Evolutionary conservation across 2,888 invertebrate genomes (phyloP).

Genomic region (Disparrhopalites patrizii): DNA sequence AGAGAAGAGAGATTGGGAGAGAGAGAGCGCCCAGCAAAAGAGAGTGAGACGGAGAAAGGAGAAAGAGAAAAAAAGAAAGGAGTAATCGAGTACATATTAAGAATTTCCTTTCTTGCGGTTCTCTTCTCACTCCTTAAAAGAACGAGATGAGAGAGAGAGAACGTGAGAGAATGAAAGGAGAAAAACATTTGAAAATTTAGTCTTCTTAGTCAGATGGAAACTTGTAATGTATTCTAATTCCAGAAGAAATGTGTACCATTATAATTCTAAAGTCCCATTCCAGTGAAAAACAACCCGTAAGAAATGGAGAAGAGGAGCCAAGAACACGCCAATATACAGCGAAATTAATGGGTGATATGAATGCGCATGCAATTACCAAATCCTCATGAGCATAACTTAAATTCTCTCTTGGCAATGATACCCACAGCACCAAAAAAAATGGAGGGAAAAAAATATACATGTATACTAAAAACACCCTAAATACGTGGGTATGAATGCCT

Average conservation of each 20-base stretch:
- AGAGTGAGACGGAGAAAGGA: no score
- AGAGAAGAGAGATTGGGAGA: no score
- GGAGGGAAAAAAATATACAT: slow-evolving; percentile 14
- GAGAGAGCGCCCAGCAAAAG: no score
- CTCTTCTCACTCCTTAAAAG: no score
- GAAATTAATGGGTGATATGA: slow-evolving; percentile 48
- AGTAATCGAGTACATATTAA: slow-evolving; percentile 9
- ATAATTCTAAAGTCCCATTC: slow-evolving; percentile 44
- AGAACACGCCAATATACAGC: slow-evolving; percentile 33
- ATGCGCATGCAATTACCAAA: slow-evolving; percentile 48
- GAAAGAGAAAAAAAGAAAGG: no score
- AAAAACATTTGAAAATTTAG: slow-evolving; percentile 20
- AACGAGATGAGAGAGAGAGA: no score
- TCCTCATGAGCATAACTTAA: slow-evolving; percentile 48
- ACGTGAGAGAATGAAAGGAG: no score
- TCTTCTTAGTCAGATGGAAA: slow-evolving; percentile 33
- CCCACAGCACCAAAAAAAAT: no score
- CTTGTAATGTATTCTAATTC: slow-evolving; percentile 42
- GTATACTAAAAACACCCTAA: slow-evolving; percentile 13
- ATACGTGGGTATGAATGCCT: no score
- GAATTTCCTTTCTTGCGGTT: neutral
- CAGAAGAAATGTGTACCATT: slow-evolving; percentile 37
- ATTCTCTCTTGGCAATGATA: slow-evolving; percentile 48
- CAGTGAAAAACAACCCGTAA: slow-evolving; percentile 33
- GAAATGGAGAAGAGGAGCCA: slow-evolving; percentile 33